Evolutionary conservation across 2,113 vertebrate species (phyloP), one percentile per base, ranked within the genome.

Genomic region (Galeopterus variegatus): DNA sequence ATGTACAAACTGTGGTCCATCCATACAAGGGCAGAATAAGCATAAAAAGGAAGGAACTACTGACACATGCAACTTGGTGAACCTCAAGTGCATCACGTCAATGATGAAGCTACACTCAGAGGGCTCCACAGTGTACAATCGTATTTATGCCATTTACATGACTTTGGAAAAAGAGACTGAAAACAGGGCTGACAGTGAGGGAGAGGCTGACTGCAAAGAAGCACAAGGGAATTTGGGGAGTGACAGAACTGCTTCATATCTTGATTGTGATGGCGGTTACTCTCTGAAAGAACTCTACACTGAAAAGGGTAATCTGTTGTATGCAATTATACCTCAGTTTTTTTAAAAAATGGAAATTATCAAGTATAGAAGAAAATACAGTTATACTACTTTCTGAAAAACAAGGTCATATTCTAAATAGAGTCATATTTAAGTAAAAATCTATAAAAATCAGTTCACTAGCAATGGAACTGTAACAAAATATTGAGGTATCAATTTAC

Each of bases 21-120:
- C 13, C n/a, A 60, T 8, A 45, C 13, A 26, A 19, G 56, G 12
- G 6, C 6, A 58, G 58, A 8, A 69, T 28, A 23, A 6, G 75
- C 60, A 17, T 1, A 33, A 56, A 54, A 88, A 28, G 24, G 15
- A 26, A 56, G 50, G 19, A 89, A 56, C 48, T 45, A 60, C 13
- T 18, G 54, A 90, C 18, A 80, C 1, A 10, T 17, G 10, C 33
- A 62, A 41, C 84, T 1, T 36, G 28, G 50, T 33, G 62, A 77
- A 10, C 31, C 11, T 56, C 45, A 75, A 50, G 52, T 28, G 28
- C 41, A 60, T 10, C 18, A 14, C 1, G 41, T 54, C 14, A 72
- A 12, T 26, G 56, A 24, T n/a, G 50, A 79, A 50, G 64, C 77
- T 91, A 85, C 64, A 85, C 88, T 93, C 77, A n/a, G 62, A 87